Percentiles rank a stretch among this genome's conserved stretches.
phyloP scores from a whole-genome alignment of 1,140 invertebrate genomes.

The Aethina tumida region DNA sequence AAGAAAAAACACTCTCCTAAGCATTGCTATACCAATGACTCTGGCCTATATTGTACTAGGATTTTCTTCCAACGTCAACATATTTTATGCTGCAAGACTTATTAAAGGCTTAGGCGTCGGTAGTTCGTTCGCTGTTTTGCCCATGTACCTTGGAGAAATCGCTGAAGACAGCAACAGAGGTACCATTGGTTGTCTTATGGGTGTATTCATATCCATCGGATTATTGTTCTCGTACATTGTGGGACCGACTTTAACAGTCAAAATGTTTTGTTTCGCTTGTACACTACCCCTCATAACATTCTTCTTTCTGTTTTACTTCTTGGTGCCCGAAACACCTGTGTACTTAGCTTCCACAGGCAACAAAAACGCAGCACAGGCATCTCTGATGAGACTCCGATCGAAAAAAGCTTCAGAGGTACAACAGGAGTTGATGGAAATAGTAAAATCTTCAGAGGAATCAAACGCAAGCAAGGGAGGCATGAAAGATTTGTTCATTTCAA shows the following conservation, averaged over 20 bases:
- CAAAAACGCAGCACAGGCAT: slow-evolving; percentile 46
- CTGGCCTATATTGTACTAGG: slow-evolving; percentile 14
- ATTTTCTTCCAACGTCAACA: slow-evolving; percentile 30
- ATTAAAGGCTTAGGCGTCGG: slow-evolving; percentile 38
- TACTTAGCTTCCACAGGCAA: slow-evolving; percentile 50
- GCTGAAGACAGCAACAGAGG: slow-evolving; percentile 31
- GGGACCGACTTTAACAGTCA: slow-evolving; percentile 48
- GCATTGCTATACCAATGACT: slow-evolving; percentile 32
- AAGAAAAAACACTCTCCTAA: slow-evolving; percentile 37
- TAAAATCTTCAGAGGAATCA: slow-evolving; percentile 15
- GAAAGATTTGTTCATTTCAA: slow-evolving; percentile 15
- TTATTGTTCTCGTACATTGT: slow-evolving; percentile 40
- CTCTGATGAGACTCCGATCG: slow-evolving; percentile 51
- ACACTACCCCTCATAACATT: slow-evolving; percentile 41
- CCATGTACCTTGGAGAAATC: slow-evolving; percentile 42
- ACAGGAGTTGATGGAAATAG: slow-evolving; percentile 10
- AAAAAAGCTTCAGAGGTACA: slow-evolving; percentile 38
- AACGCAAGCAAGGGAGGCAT: slow-evolving; percentile 22
- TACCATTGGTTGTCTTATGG: slow-evolving; percentile 21
- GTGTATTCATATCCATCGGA: slow-evolving; percentile 22
- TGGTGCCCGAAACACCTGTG: slow-evolving; percentile 64
- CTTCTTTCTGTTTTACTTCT: slow-evolving; percentile 39
- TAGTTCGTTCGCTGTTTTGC: slow-evolving; percentile 39
- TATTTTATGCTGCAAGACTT: slow-evolving; percentile 31
- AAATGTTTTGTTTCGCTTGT: slow-evolving; percentile 40